Evolutionary conservation across 2,797 vertebrate species (phyloP).

Genomic region (Enteromius thamalakanensis): DNA sequence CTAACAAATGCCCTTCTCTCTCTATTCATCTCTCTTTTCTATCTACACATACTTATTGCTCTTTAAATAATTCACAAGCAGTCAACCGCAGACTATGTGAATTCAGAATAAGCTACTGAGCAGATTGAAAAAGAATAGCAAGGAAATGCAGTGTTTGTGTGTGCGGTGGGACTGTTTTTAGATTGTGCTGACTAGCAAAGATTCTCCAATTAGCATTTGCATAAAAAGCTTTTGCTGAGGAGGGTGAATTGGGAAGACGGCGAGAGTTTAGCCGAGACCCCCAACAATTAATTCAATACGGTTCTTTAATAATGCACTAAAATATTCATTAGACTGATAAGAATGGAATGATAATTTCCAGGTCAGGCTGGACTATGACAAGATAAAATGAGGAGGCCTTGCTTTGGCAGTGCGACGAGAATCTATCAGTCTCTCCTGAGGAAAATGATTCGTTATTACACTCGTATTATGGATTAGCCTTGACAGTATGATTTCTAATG

Average conservation of each 20-base stretch:
- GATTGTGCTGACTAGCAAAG: slow-evolving; percentile 62
- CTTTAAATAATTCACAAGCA: slow-evolving; percentile 37
- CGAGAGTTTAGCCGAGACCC: slow-evolving; percentile 16
- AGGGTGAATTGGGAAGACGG: neutral
- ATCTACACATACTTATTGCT: neutral
- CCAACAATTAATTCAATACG: slow-evolving; percentile 42
- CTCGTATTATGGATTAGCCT: slow-evolving; percentile 5
- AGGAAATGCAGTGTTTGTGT: slow-evolving; percentile 28
- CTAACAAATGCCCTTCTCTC: neutral
- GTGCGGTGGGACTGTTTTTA: slow-evolving; percentile 18
- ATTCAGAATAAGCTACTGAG: slow-evolving; percentile 26
- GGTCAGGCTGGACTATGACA: slow-evolving; percentile 29
- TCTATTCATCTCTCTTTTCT: slow-evolving; percentile 12
- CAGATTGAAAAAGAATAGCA: slow-evolving; percentile 11
- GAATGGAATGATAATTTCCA: slow-evolving; percentile 35
- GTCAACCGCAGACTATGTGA: slow-evolving; percentile 6
- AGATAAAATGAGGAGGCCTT: neutral
- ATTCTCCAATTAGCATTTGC: slow-evolving; percentile 65
- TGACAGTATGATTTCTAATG: slow-evolving; percentile 20
- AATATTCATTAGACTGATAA: slow-evolving; percentile 47
- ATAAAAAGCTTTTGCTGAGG: slow-evolving; percentile 55
- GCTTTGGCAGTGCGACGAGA: neutral
- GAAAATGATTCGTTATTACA: slow-evolving; percentile 8
- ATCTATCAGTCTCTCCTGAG: slow-evolving; percentile 10
- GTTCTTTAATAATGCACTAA: slow-evolving; percentile 35